Base-by-base conservation (phyloP, 2,113 vertebrate species). In the Terrapene triunguis region DNA sequence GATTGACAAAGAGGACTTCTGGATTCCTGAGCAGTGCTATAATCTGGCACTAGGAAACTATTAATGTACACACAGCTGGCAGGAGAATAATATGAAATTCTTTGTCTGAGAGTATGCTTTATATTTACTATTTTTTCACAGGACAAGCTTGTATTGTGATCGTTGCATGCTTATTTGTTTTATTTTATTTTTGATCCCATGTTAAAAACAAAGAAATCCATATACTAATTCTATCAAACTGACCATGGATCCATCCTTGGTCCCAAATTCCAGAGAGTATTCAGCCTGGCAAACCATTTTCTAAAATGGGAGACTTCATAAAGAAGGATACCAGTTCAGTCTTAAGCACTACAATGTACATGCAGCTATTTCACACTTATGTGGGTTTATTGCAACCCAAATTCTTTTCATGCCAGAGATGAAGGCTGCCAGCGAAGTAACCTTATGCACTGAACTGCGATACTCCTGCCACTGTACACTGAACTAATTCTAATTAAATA, bases 401-500 rank as follows among this genome's bases (percentile, higher is more conserved):
- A 2, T n/a, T 57, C 88, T 93, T 86, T 35, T 42, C 4, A 48
- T 86, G 79, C 85, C 32, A 5, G 86, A 89, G 47, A 76, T 93
- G 55, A 83, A 92, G 85, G 54, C 54, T 93, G 24, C 13, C 59
- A 89, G 79, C n/a, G 48, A 50, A 80, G 62, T 86, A 89, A 94
- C 48, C 65, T 92, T 81, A 32, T 65, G 44, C 65, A 84, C 78
- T 21, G 76, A 89, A 44, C 74, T 48, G n/a, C 1, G 13, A 48
- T 57, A 35, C 51, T 95, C 65, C 79, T 84, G 47, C 90, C 42
- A 8, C 42, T 35, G n/a, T 91, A 44, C 17, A 7, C n/a, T 57
- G 84, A 79, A 62, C 89, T 90, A 35, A 88, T 69, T 89, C 78
- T 96, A 93, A 96, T 98, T 94, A 97, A 82, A 86, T 51, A 32